phyloP scores from a whole-genome alignment of 2,888 invertebrate species.

The Rutpela maculata region DNA sequence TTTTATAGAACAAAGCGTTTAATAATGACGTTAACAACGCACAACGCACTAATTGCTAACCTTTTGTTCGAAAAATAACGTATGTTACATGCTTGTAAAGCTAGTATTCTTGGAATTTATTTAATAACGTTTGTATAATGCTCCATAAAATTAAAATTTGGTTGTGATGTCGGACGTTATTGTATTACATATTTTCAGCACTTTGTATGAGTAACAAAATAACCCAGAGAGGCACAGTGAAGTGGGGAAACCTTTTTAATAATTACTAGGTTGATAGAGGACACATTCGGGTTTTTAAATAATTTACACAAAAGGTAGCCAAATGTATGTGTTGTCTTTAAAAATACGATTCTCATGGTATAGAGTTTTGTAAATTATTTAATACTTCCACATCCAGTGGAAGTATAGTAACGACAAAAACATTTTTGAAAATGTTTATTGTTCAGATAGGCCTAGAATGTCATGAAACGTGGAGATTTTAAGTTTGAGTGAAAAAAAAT shows the following conservation, averaged over 20 bases:
- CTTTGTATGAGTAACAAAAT: not conserved
- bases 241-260: not conserved
- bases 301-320: not conserved
- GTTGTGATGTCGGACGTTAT: not conserved
- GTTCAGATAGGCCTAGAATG: no score
- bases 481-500: no score
- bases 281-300: not conserved
- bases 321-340: no score
- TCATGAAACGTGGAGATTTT: no score
- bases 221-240: not conserved
- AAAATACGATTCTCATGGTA: no score
- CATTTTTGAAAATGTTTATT: no score
- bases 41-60: constrained; percentile 7
- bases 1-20: not conserved
- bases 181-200: not conserved
- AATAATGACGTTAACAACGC: not conserved
- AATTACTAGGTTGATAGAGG: not conserved
- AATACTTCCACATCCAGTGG: no score
- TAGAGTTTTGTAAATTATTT: no score
- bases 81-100: constrained; percentile 1
- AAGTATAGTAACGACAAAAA: no score
- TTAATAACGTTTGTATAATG: constrained; percentile 2
- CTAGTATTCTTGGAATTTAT: not conserved
- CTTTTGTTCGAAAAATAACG: constrained; percentile 7
- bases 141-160: not conserved